Conservation (phyloP, 2,888 invertebrate species). For the Antheraea yamamai region DNA sequence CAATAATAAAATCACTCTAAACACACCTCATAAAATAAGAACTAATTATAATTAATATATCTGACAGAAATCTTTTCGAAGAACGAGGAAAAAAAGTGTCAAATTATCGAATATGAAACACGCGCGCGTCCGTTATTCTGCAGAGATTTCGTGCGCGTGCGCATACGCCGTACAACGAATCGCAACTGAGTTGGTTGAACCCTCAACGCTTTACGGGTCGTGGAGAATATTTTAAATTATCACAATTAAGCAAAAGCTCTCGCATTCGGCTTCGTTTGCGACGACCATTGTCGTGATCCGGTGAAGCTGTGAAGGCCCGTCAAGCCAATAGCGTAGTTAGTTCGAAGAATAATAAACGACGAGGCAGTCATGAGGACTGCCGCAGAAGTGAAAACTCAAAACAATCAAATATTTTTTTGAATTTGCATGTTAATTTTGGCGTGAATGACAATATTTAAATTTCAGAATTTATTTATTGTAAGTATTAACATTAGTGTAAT, state of each 20-base stretch:
- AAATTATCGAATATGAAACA: conserved; percentile 1
- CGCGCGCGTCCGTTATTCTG: conserved; percentile 5
- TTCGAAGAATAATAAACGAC: too few relatives aligned
- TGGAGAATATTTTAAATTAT: neutral
- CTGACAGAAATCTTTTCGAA: neutral
- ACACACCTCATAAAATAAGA: neutral
- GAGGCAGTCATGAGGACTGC: too few relatives aligned
- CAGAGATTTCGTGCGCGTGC: neutral
- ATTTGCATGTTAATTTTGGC: too few relatives aligned
- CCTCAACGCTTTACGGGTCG: neutral
- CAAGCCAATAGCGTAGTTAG: too few relatives aligned
- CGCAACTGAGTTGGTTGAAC: conserved; percentile 13
- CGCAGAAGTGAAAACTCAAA: too few relatives aligned
- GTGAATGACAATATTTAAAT: too few relatives aligned
- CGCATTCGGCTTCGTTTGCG: neutral
- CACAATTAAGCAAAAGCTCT: neutral
- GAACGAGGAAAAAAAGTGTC: neutral
- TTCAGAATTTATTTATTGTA: too few relatives aligned
- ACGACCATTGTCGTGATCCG: neutral
- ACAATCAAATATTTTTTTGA: too few relatives aligned
- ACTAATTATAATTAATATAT: neutral
- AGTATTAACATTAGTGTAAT: too few relatives aligned
- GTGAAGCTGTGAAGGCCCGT: too few relatives aligned
- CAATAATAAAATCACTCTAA: neutral
- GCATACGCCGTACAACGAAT: conserved; percentile 1